Percentiles rank a stretch among this genome's conserved stretches.
These are phyloP conservation scores for Pipistrellus nathusii DNA, from an alignment of 2,797 vertebrate species.

Conservation along the genomic window DNA sequence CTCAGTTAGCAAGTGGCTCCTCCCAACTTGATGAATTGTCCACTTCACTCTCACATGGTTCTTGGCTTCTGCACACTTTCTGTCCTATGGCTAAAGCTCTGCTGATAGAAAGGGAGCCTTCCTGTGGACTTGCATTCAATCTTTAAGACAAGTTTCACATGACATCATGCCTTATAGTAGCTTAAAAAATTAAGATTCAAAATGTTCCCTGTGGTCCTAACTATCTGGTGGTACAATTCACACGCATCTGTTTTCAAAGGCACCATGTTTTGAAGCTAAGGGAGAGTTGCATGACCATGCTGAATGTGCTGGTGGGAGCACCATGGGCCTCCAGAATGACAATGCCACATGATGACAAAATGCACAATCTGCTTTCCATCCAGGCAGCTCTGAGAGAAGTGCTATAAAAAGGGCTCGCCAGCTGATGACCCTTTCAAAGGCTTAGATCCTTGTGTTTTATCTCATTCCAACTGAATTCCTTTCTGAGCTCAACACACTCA, in stretches of 20 bases:
- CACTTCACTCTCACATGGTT: not conserved
- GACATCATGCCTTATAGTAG: constrained; percentile 23
- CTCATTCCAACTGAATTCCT: constrained; percentile 32
- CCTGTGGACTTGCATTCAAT: constrained; percentile 34
- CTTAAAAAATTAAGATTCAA: constrained; percentile 9
- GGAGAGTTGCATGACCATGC: constrained; percentile 38
- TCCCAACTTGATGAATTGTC: not conserved
- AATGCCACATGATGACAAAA: constrained; percentile 59
- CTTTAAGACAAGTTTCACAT: constrained; percentile 61
- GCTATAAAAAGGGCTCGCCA: not conserved
- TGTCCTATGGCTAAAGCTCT: not conserved
- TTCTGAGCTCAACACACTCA: constrained; percentile 3
- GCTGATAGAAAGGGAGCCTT: not conserved
- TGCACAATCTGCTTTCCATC: constrained; percentile 60
- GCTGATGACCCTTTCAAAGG: not conserved
- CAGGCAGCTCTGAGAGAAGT: constrained; percentile 64
- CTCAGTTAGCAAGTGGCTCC: not conserved
- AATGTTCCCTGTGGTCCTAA: constrained; percentile 42
- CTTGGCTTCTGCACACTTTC: constrained; percentile 32
- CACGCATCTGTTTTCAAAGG: constrained; percentile 68
- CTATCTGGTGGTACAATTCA: constrained; percentile 69
- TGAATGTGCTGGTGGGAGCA: constrained; percentile 58
- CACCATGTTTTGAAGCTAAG: not conserved
- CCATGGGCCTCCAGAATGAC: constrained; percentile 28
- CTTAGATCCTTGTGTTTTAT: constrained; percentile 19